phyloP scores from a whole-genome alignment of 2,888 invertebrate genomes.

The Coelinius sp. region DNA sequence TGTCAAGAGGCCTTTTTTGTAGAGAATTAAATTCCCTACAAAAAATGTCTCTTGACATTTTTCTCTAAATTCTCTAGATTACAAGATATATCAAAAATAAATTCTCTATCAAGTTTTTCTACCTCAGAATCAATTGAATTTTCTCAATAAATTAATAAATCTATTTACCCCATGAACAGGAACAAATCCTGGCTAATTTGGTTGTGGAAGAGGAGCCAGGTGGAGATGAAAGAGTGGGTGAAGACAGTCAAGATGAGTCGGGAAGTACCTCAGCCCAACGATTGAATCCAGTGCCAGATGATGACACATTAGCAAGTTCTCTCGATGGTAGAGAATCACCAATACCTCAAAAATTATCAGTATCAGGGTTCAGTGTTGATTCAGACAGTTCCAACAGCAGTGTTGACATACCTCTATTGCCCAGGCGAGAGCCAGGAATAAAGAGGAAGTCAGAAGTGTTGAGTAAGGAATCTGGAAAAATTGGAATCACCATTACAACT shows the following conservation, averaged over 20 bases:
- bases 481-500: conserved; percentile 91
- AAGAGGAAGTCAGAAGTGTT: conserved; percentile 91
- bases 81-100: too few species aligned
- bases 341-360: conserved; percentile 67
- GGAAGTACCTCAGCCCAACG: conserved; percentile 63
- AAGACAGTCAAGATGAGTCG: conserved; percentile 69
- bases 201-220: conserved; percentile 68
- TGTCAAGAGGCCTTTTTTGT: too few species aligned
- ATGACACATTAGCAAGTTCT: conserved; percentile 71
- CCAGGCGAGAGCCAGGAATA: conserved; percentile 75
- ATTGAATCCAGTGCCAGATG: conserved; percentile 70
- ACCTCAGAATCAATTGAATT: background rate
- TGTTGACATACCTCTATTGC: conserved; percentile 74
- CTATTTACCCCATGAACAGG: conserved; percentile 54
- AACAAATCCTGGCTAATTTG: conserved; percentile 66
- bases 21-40: too few species aligned
- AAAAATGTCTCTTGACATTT: too few species aligned
- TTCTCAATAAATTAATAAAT: background rate
- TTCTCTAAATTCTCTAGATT: too few species aligned
- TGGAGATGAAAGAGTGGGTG: conserved; percentile 67
- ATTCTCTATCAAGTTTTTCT: background rate
- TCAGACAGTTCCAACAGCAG: conserved; percentile 76
- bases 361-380: conserved; percentile 71
- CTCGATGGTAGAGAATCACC: conserved; percentile 68
- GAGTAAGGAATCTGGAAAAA: conserved; percentile 89